A percentile compares a stretch with the other conserved stretches of the same genome.
Conservation (phyloP, 2,797 vertebrate genomes). For the Artibeus jamaicensis region DNA sequence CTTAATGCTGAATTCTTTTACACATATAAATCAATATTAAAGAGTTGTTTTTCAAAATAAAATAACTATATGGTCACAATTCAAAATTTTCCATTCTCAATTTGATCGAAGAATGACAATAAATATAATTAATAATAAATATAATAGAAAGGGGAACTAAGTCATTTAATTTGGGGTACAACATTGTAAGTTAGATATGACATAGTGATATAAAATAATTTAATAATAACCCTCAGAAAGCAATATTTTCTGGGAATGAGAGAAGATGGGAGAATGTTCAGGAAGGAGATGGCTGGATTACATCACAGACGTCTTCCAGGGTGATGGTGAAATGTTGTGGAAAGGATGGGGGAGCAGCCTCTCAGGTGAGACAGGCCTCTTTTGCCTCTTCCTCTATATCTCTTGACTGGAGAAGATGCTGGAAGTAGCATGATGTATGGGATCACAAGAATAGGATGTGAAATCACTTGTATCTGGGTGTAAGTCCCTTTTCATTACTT, state of each 20-base stretch:
- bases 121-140: not conserved
- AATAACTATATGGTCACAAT: not conserved
- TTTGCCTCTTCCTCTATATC: not conserved
- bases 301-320: not conserved
- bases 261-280: not conserved
- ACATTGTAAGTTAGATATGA: not conserved
- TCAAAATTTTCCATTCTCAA: not conserved
- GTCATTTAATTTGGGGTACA: not conserved
- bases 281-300: not conserved
- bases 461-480: not conserved
- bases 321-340: too few species aligned
- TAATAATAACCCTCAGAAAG: not conserved
- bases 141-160: not conserved
- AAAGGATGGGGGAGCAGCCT: not conserved
- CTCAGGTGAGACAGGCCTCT: not conserved
- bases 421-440: not conserved
- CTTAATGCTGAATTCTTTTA: not conserved
- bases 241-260: not conserved
- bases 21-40: not conserved
- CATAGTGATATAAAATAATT: not conserved
- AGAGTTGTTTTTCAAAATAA: conserved; percentile 27
- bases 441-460: not conserved
- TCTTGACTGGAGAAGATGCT: not conserved
- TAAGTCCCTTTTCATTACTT: not conserved
- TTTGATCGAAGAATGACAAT: not conserved